A percentile compares a stretch with the other conserved stretches of the same genome.
phyloP scores from a whole-genome alignment of 1,140 invertebrate species.

The Vanessa tameamea region DNA sequence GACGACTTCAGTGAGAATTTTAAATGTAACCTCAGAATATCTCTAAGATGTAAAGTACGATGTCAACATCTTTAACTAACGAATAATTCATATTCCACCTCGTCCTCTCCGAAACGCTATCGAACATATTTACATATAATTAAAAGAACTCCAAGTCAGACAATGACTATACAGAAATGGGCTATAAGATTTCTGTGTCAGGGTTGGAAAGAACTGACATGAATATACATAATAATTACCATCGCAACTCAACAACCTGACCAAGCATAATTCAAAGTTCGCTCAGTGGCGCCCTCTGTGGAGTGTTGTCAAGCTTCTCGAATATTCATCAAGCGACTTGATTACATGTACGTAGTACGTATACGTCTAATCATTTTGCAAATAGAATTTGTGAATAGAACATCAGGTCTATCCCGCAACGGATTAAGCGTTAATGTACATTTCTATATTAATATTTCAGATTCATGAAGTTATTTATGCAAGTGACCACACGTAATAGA shows the following conservation, averaged over 20 bases:
- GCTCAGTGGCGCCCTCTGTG: constrained; percentile 49
- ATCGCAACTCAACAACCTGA: constrained; percentile 44
- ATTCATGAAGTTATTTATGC: constrained; percentile 4
- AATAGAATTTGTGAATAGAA: constrained; percentile 37
- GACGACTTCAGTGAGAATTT: too few relatives aligned
- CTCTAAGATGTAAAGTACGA: too few relatives aligned
- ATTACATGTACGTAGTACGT: constrained; percentile 43
- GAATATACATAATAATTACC: constrained; percentile 37
- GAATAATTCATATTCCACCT: too few relatives aligned
- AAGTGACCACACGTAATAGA: constrained; percentile 11
- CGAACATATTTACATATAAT: neutral
- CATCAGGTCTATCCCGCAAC: constrained; percentile 15
- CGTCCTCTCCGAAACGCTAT: too few relatives aligned
- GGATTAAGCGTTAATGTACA: constrained; percentile 19
- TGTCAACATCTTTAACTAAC: too few relatives aligned
- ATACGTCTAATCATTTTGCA: constrained; percentile 33
- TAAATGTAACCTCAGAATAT: too few relatives aligned
- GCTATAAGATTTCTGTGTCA: constrained; percentile 13
- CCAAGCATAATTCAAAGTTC: constrained; percentile 57
- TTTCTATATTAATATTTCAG: constrained; percentile 24
- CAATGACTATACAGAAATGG: too few relatives aligned
- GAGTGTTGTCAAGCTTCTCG: constrained; percentile 47
- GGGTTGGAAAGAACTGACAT: constrained; percentile 16
- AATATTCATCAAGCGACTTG: constrained; percentile 56
- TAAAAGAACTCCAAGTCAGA: neutral